A percentile compares a stretch with the other conserved stretches of the same genome.
Conservation (phyloP, 2,113 vertebrate genomes). For the Lagopus leucura region DNA sequence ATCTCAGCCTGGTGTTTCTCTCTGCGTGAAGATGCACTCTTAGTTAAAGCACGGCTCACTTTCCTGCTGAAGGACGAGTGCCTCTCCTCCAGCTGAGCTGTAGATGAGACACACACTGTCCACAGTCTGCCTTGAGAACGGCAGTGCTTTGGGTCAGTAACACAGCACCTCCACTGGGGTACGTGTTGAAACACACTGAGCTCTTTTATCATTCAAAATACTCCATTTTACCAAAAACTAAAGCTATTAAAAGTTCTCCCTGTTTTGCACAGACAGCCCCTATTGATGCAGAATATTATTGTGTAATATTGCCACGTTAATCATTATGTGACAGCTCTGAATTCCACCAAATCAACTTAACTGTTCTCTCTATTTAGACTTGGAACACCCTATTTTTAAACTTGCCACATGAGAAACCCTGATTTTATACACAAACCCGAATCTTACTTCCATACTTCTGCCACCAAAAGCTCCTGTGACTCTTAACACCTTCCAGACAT, state of each 20-base stretch:
- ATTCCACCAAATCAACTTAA: neutral
- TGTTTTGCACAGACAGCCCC: neutral
- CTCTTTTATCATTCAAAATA: neutral
- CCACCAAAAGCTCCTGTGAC: neutral
- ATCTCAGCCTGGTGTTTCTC: neutral
- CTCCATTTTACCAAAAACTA: neutral
- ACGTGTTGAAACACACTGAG: neutral
- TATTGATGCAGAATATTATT: neutral
- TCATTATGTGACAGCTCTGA: neutral
- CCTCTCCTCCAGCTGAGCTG: neutral
- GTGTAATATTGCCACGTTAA: neutral
- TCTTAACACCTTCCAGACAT: slow-evolving; percentile 3
- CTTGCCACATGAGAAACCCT: neutral
- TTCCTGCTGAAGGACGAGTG: neutral
- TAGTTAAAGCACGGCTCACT: neutral
- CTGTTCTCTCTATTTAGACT: neutral
- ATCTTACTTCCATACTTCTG: neutral
- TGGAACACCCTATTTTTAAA: neutral
- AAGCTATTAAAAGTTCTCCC: neutral
- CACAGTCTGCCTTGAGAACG: neutral
- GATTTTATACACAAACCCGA: neutral
- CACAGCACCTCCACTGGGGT: neutral
- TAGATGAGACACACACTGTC: neutral
- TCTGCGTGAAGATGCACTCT: neutral
- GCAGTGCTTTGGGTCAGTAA: neutral